Base-by-base conservation (phyloP, 2,888 invertebrate species). In the Lamellibrachia satsuma region DNA sequence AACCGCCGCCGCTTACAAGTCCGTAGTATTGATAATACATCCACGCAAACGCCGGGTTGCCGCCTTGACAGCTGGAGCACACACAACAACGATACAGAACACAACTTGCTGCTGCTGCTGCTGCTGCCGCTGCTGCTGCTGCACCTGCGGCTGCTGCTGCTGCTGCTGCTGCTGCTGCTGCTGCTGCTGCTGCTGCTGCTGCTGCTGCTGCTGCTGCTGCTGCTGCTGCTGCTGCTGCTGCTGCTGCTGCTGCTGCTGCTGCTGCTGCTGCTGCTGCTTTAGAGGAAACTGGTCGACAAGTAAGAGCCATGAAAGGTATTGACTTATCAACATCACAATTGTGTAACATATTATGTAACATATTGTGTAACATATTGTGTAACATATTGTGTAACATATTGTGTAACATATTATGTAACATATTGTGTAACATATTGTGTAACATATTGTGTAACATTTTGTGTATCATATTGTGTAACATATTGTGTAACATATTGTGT, bases 1-100 rank as follows among this genome's bases (percentile, higher is more conserved):
- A 98, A 94, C 97, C 97, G 2, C 99, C 98, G 91, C 99, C 99
- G 92, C 98, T 98, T 0, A 99, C 99, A 92, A 99, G 97, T 3
- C 99, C 99, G 92, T 97, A 97, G 93, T 97, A 97, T 52, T 98
- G 98, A 98, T 98, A 99, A 96, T 98, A 98, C 92, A 97, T 97
- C 99, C 99, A 99, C 9, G 99, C 99, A 15, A 97, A 97, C 0
- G 98, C 97, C 3, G 98, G 98, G 96, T 97, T 98, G 3, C 99
- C 99, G 51, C 98, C 98, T 95, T 98, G 97, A 96, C 96, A 96
- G 52, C 96, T 96, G 93, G 9, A 75, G n/a, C 75, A 75, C 75
- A 75, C 75, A 22, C 22, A n/a, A 75, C 75, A 75, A n/a, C 22
- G 39, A 39, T 39, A 39, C 39, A 39, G 39, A 39, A 39, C 39